Base-by-base conservation (phyloP, 2,797 vertebrate species). In the Paratrypauchen microcephalus region DNA sequence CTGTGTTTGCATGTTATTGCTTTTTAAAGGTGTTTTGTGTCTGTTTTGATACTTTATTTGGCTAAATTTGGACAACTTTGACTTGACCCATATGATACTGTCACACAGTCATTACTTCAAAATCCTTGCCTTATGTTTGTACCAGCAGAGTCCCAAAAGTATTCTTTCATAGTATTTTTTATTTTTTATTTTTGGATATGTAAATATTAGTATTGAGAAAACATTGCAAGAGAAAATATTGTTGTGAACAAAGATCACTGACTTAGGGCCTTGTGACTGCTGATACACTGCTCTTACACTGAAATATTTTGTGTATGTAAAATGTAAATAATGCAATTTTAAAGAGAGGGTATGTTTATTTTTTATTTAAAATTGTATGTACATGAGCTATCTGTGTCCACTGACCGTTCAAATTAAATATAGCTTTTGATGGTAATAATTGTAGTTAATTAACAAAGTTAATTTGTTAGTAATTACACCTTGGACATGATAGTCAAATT, bases 51-150 rank as follows among this genome's bases (percentile, higher is more conserved):
- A n/a, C 24, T 28, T 13, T 16, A 57, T 16, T 57, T 54, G 52
- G 52, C 23, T 57, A 12, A 26, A 57, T 72, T 24, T 70, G 4
- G 36, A 68, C 11, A 69, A 74, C 57, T 77, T 76, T 71, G 65
- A 72, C 84, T 76, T 71, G 65, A 77, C 70, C 80, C 73, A 81
- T 76, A 41, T 54, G 65, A 59, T 81, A 81, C 75, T 62, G 79
- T 81, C 68, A 72, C 71, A 65, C 61, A 78, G 58, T 68, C 76
- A 80, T 82, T 74, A 84, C 75, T 75, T 59, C 75, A 69, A 74
- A 39, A 63, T 41, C 56, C 65, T 41, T 72, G 81, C 58, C 58
- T 66, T 81, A 78, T 69, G 60, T 65, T 64, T 71, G 60, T 68
- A 28, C 76, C 66, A 71, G 71, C 72, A 68, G 62, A 60, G 74